Base-by-base conservation (phyloP, 2,888 invertebrate genomes). In the Blastobasis lacticolella region DNA sequence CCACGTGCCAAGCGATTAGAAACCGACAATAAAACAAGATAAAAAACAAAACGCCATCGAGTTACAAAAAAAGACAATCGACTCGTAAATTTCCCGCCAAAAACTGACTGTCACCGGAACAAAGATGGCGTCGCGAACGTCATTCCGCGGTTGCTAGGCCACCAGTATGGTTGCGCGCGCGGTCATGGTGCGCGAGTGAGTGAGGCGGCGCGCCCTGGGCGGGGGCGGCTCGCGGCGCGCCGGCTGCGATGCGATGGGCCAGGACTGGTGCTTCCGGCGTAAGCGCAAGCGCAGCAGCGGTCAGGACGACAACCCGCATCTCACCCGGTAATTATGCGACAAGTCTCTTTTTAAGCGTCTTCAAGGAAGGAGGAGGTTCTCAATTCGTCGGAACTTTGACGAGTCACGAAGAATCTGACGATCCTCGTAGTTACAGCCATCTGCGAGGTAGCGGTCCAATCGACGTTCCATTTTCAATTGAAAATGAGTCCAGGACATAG, bases 221-320 rank as follows among this genome's bases (percentile, higher is more conserved):
- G 87, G 86, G 72, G 84, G 87, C 71, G 82, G 87, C 70, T 87
- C 87, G 77, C 82, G 87, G 82, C 81, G 84, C 77, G 81, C 82
- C 78, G 83, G 87, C 78, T 87, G 87, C 84, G 87, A 86, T 82
- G 88, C 81, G 77, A 92, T 93, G 93, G 93, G 93, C 76, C 93
- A 93, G 83, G 92, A 92, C 83, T 92, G 92, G 92, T 93, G 93
- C 88, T 91, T 92, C 80, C 89, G 91, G 67, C 91, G 92, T 80
- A 92, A 92, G 75, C 88, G 92, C 80, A 93, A 92, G 85, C 90
- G 92, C 70, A 91, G 90, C 75, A 91, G 91, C 81, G 86, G 88
- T 89, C 91, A 85, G 89, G 92, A 82, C 79, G 90, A 86, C 89
- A 81, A 71, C 89, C 87, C 71, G 90, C 91, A 88, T 90, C 90